Percentiles rank a stretch among this genome's conserved stretches.
These are phyloP conservation scores for Neogale vison DNA, from an alignment of 2,113 vertebrate species.

Conservation along the genomic window DNA sequence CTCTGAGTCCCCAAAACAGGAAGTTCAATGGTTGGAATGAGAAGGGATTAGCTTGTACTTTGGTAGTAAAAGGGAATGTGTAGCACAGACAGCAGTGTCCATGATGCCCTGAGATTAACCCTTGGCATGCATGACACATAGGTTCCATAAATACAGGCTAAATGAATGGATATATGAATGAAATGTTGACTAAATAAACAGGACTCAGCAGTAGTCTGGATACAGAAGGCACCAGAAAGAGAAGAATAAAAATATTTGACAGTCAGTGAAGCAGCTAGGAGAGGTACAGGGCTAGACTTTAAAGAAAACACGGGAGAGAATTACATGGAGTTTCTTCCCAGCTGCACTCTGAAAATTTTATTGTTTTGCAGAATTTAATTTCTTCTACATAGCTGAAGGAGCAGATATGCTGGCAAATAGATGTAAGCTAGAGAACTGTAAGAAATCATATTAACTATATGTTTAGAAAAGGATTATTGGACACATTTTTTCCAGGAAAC, in stretches of 20 bases:
- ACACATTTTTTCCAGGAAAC: slow-evolving; percentile 24
- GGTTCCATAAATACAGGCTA: background rate
- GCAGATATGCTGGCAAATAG: background rate
- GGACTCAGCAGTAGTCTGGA: background rate
- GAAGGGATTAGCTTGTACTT: background rate
- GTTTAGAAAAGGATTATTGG: slow-evolving; percentile 31
- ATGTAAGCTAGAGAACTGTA: background rate
- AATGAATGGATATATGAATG: background rate
- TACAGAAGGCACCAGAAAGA: background rate
- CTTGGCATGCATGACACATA: background rate
- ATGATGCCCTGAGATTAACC: background rate
- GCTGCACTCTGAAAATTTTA: slow-evolving; percentile 10
- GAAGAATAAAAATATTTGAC: background rate
- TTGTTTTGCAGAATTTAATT: slow-evolving; percentile 22
- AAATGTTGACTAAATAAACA: background rate
- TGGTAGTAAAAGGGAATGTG: background rate
- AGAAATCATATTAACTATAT: slow-evolving; percentile 43
- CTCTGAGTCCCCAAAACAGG: background rate
- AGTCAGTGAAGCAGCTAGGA: background rate
- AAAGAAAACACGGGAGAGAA: background rate
- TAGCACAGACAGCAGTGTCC: background rate
- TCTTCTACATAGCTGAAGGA: background rate
- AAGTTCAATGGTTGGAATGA: background rate
- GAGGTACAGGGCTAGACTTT: background rate
- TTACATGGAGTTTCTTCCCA: background rate